Conservation (phyloP, 2,888 invertebrate species). For the Lomographa bimaculata region DNA sequence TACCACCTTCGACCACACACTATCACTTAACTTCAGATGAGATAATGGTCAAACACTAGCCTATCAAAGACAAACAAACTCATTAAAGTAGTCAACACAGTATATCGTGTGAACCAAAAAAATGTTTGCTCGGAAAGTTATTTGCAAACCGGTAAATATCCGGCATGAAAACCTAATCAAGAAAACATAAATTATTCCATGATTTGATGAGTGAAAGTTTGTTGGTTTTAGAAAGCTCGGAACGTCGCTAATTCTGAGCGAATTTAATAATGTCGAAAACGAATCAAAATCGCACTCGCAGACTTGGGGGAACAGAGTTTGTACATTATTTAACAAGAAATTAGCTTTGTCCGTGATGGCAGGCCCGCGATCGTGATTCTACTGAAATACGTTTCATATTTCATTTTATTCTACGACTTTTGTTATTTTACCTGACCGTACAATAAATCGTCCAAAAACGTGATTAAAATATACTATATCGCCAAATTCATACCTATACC, state of each 20-base stretch:
- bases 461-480: too few species aligned
- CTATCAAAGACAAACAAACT: too few species aligned
- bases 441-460: too few species aligned
- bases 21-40: too few species aligned
- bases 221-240: constrained; percentile 33
- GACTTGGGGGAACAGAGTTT: constrained; percentile 16
- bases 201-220: constrained; percentile 41
- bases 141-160: constrained; percentile 12
- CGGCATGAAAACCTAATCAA: constrained; percentile 31
- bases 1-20: too few species aligned
- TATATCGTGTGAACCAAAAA: too few species aligned
- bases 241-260: constrained; percentile 32
- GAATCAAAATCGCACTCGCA: constrained; percentile 12
- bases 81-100: too few species aligned
- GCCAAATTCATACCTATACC: too few species aligned
- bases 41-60: too few species aligned
- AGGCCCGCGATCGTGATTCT: constrained; percentile 4
- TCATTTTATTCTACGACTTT: too few species aligned
- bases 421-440: too few species aligned
- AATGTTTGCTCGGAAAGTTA: constrained; percentile 1
- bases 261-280: constrained; percentile 33
- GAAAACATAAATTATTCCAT: constrained; percentile 35
- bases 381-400: constrained; percentile 1
- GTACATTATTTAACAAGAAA: constrained; percentile 19
- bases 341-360: constrained; percentile 12